A percentile compares a stretch with the other conserved stretches of the same genome.
phyloP scores from a whole-genome alignment of 1,140 invertebrate genomes.

The Diachasma alloeum region DNA sequence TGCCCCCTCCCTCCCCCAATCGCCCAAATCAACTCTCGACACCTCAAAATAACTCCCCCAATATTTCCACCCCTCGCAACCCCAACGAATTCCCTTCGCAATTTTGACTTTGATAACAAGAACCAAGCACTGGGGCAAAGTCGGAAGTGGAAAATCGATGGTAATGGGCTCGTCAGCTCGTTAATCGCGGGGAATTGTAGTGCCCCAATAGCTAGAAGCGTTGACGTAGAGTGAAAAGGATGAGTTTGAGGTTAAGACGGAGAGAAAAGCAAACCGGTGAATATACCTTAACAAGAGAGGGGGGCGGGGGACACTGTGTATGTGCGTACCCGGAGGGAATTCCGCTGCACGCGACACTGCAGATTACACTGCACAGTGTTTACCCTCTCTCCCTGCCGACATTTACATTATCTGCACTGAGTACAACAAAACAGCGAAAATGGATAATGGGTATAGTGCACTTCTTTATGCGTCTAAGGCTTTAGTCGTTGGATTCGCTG shows the following conservation, averaged over 20 bases:
- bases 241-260: not conserved
- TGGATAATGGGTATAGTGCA: not conserved
- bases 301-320: not conserved
- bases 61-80: not conserved
- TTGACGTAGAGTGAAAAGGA: slow-evolving; percentile 12
- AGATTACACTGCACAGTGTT: not conserved
- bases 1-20: too few relatives aligned
- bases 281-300: not conserved
- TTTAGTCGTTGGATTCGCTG: not conserved
- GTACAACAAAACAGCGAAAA: not conserved
- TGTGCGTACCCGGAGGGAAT: not conserved
- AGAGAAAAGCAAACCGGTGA: not conserved
- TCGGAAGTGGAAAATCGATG: slow-evolving; percentile 21
- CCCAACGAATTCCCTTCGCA: not conserved
- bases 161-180: slow-evolving; percentile 17
- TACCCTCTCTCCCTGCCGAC: not conserved
- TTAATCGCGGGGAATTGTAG: not conserved
- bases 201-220: not conserved
- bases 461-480: not conserved
- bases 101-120: not conserved
- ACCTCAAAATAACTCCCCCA: too few relatives aligned
- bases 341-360: slow-evolving; percentile 11
- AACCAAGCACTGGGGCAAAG: not conserved
- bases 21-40: too few relatives aligned
- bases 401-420: not conserved